Percentiles rank a stretch among this genome's conserved stretches.
Conservation (phyloP, 2,797 vertebrate genomes). For the Scolopax rusticola region DNA sequence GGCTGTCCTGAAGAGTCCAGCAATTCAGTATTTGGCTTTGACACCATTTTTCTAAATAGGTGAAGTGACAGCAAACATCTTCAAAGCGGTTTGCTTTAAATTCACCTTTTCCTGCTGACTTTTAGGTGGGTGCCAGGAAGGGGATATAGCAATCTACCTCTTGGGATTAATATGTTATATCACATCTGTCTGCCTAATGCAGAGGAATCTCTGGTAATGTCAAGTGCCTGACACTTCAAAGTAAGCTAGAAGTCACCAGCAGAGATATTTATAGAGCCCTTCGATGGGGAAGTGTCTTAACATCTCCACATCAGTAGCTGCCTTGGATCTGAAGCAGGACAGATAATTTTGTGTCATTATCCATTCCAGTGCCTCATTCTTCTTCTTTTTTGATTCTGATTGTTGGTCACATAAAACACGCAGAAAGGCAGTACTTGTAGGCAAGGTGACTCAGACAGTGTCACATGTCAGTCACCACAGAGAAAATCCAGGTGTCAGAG, state of each 20-base stretch:
- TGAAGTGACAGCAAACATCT: conserved; percentile 5
- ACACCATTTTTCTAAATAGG: background rate
- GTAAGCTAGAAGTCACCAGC: conserved; percentile 37
- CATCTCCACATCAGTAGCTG: conserved; percentile 31
- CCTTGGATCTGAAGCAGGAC: conserved; percentile 35
- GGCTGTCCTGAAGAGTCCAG: background rate
- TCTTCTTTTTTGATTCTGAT: background rate
- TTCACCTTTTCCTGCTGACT: background rate
- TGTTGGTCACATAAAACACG: background rate
- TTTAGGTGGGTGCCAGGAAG: conserved; percentile 20
- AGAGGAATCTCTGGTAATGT: conserved; percentile 36
- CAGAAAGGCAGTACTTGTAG: background rate
- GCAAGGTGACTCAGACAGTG: background rate
- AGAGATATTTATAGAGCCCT: conserved; percentile 45
- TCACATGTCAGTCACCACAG: background rate
- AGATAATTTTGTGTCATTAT: background rate
- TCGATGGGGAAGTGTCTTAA: conserved; percentile 6
- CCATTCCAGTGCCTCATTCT: background rate
- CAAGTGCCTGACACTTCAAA: conserved; percentile 59
- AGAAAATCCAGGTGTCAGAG: background rate
- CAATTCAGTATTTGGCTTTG: background rate
- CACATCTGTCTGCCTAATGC: conserved; percentile 58
- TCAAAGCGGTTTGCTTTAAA: conserved; percentile 26
- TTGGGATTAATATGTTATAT: conserved; percentile 45
- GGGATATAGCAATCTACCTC: conserved; percentile 2